Conservation (phyloP, 2,797 vertebrate species). For the Lepidocolaptes lacrymiger region DNA sequence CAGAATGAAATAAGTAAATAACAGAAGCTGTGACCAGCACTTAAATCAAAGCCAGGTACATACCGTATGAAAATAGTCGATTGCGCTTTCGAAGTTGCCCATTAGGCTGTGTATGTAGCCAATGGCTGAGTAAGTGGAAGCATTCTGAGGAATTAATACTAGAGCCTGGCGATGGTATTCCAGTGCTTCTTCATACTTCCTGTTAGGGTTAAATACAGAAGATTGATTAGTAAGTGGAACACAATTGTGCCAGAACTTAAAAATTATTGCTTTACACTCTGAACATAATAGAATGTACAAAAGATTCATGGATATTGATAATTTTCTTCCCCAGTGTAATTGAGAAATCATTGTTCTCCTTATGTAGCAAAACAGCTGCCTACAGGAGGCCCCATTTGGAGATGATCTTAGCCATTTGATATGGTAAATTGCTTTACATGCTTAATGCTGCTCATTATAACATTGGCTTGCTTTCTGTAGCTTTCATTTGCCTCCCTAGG, state of each 20-base stretch:
- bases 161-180: slow-evolving; percentile 98
- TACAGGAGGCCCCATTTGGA: neutral
- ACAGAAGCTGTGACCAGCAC: neutral
- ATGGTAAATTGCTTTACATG: neutral
- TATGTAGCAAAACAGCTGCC: neutral
- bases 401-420: neutral
- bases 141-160: slow-evolving; percentile 95
- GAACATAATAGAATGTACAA: neutral
- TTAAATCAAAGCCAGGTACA: neutral
- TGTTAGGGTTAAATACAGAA: slow-evolving; percentile 50
- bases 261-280: neutral
- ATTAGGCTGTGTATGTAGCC: slow-evolving; percentile 98
- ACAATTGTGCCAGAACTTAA: neutral
- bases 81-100: slow-evolving; percentile 97
- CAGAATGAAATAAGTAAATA: neutral
- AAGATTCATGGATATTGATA: neutral
- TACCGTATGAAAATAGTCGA: slow-evolving; percentile 99
- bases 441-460: neutral
- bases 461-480: neutral
- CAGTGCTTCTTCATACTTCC: slow-evolving; percentile 96
- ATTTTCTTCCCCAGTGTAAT: neutral
- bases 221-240: neutral
- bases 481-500: neutral
- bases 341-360: neutral
- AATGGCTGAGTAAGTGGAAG: slow-evolving; percentile 96